A percentile compares a stretch with the other conserved stretches of the same genome.
Evolutionary conservation across 2,888 invertebrate genomes (phyloP).

Genomic region (Vesta saturnalis): DNA sequence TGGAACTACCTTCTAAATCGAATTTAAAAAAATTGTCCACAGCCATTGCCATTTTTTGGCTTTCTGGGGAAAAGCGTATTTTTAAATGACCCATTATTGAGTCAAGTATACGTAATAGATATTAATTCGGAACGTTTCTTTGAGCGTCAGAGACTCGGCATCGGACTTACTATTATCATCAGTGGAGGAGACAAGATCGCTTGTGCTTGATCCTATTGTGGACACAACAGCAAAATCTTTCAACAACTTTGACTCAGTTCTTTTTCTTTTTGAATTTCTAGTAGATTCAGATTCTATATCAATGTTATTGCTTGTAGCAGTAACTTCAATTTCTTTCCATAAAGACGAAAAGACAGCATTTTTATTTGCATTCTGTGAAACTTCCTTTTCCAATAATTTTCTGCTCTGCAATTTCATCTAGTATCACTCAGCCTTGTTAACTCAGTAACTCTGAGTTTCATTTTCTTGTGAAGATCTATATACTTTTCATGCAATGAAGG

Average conservation of each 20-base stretch:
- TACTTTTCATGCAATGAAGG: neutral
- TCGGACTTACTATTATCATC: no score
- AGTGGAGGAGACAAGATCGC: no score
- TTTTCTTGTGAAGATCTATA: neutral
- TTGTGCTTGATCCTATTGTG: neutral
- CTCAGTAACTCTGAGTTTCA: neutral
- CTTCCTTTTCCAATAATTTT: no score
- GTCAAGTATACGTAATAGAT: no score
- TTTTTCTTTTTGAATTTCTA: no score
- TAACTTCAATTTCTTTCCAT: no score
- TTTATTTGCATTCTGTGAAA: no score
- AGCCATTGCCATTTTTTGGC: neutral
- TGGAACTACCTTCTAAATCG: neutral
- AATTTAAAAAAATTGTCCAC: neutral
- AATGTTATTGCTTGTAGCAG: no score
- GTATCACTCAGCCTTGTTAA: neutral
- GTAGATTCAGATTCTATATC: no score
- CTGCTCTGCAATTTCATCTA: neutral
- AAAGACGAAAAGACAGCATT: no score
- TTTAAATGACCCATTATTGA: neutral
- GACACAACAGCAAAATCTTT: neutral
- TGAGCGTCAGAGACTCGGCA: neutral
- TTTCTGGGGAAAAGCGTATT: neutral
- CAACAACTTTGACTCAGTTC: neutral
- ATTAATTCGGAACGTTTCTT: no score